Evolutionary conservation across 2,113 vertebrate species (phyloP).

Genomic region (Scytalopus superciliaris): DNA sequence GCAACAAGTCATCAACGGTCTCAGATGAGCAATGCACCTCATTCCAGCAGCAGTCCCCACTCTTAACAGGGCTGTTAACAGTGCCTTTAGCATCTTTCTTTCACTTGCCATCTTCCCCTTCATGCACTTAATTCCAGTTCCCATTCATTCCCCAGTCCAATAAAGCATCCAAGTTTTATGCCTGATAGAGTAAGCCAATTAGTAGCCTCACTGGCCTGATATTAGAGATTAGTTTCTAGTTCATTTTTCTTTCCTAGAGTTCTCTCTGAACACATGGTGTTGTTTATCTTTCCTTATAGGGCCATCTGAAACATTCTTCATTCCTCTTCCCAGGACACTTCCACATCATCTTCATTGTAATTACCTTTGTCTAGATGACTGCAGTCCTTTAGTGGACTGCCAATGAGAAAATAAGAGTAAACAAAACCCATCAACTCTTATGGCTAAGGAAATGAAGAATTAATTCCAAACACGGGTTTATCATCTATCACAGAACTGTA

Average conservation of each 20-base stretch:
- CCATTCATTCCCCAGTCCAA: constrained; percentile 9
- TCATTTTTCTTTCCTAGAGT: neutral
- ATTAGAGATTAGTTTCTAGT: neutral
- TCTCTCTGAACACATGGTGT: neutral
- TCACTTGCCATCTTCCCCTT: constrained; percentile 11
- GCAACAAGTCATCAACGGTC: neutral
- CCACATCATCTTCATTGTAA: neutral
- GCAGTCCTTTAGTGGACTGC: neutral
- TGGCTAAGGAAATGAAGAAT: neutral
- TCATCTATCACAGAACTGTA: neutral
- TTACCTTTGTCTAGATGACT: neutral
- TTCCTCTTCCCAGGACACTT: constrained; percentile 12
- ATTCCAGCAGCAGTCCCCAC: neutral
- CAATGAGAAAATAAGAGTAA: neutral
- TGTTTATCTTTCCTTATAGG: neutral
- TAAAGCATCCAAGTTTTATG: neutral
- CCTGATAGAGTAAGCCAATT: neutral
- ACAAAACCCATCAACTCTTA: neutral
- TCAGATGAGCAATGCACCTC: neutral
- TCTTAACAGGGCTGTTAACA: neutral
- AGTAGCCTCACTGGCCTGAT: neutral
- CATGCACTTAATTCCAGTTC: neutral
- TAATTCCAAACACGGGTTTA: neutral
- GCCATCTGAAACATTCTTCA: neutral
- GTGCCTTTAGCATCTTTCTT: neutral